Conservation (phyloP, 1,140 invertebrate genomes). For the Drosophila trapezifrons region DNA sequence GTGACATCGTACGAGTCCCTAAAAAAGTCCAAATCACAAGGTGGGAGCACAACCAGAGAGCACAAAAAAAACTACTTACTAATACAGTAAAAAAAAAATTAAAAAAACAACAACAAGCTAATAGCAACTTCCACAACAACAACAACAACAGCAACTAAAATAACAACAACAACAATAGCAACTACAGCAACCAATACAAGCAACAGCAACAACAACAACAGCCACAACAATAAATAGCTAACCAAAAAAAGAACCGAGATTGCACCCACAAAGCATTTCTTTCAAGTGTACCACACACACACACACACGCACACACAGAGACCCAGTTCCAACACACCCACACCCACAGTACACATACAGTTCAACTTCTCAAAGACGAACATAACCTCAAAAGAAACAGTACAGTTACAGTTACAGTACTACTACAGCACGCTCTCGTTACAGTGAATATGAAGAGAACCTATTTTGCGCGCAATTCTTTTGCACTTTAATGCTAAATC, state of each 20-base stretch:
- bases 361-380: slow-evolving; percentile 22
- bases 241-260: slow-evolving; percentile 18
- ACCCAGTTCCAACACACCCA: slow-evolving; percentile 1
- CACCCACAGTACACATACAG: slow-evolving; percentile 31
- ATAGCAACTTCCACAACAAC: slow-evolving; percentile 33
- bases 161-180: slow-evolving; percentile 33
- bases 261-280: slow-evolving; percentile 27
- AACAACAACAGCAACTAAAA: slow-evolving; percentile 46
- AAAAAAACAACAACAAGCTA: slow-evolving; percentile 36
- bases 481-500: slow-evolving; percentile 5
- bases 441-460: slow-evolving; percentile 3
- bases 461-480: slow-evolving; percentile 7
- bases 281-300: slow-evolving; percentile 29
- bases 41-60: slow-evolving; percentile 88
- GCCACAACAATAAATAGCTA: slow-evolving; percentile 15
- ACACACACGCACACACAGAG: slow-evolving; percentile 6
- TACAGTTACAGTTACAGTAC: slow-evolving; percentile 1
- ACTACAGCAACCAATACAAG: slow-evolving; percentile 39
- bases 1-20: slow-evolving; percentile 79
- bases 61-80: slow-evolving; percentile 44
- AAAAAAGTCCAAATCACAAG: slow-evolving; percentile 92
- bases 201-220: slow-evolving; percentile 38
- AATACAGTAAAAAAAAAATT: slow-evolving; percentile 34
- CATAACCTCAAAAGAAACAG: slow-evolving; percentile 5
- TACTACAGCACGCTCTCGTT: slow-evolving; percentile 5